Evolutionary conservation across 2,797 vertebrate species (phyloP), one percentile per base, ranked within the genome.

Genomic region (Pseudomugil tenellus): DNA sequence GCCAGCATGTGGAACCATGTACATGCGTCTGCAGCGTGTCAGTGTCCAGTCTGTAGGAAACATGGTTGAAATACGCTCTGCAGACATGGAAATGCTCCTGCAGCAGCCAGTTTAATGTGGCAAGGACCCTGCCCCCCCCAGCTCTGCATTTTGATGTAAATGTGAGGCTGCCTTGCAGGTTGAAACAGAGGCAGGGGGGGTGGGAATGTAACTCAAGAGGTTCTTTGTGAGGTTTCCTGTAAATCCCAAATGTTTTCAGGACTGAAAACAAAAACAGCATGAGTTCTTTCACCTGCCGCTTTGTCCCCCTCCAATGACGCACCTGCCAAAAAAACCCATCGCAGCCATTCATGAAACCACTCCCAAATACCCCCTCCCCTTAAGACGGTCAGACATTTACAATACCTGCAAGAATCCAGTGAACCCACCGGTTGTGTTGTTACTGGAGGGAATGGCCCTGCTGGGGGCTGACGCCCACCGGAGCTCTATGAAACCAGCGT

Each of bases 141-240:
- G 83, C 73, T 63, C 74, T 68, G 84, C 72, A 90, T 91, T 92
- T 58, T 85, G 51, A 92, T 91, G 92, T 84, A 90, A 91, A 92
- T 92, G 81, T 63, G 82, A 78, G 84, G 77, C 61, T 70, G 84
- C 65, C 70, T 68, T 74, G 74, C 69, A 81, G 75, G 72, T 84
- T 82, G 4, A 4, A 35, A 51, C 46, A 46, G 84, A 74, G 74
- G 76, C 31, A 61, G 51, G 70, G 79, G 61, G 29, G 26, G 53
- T 48, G 69, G 70, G 72, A 65, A 78, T 58, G 68, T 77, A 84
- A 84, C 83, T 85, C 76, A 87, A 73, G 85, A 81, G 70, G 86
- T 88, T 89, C 90, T 92, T 93, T 93, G 86, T 91, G 88, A 76
- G 85, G 86, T 80, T 84, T 63, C 51, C 70, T 48, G 63, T 78